These are phyloP conservation scores for Idris sp. DNA, from an alignment of 1,140 invertebrate species.

Conservation along the genomic window DNA sequence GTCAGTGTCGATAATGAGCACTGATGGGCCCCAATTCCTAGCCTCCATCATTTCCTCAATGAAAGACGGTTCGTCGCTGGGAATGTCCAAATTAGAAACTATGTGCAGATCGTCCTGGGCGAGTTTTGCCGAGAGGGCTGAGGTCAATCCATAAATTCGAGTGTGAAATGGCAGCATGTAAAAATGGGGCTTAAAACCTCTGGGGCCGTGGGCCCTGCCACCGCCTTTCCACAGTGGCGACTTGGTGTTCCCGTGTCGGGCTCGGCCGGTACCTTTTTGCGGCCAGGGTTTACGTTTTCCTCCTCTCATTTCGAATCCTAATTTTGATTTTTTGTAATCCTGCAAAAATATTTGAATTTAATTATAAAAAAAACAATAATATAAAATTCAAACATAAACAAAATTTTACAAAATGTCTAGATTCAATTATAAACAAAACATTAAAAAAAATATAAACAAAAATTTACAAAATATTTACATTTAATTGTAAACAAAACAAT, in stretches of 20 bases:
- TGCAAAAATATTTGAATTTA: no score
- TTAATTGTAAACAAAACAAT: no score
- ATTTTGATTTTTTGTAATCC: no score
- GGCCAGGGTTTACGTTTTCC: slow-evolving; percentile 96
- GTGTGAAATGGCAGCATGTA: slow-evolving; percentile 92
- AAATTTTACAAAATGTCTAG: no score
- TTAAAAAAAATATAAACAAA: no score
- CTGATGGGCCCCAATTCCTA: slow-evolving; percentile 96
- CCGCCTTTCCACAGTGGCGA: slow-evolving; percentile 92
- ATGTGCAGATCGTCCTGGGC: slow-evolving; percentile 97
- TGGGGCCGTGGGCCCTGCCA: slow-evolving; percentile 90
- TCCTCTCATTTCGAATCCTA: slow-evolving; percentile 89
- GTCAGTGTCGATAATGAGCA: slow-evolving; percentile 92
- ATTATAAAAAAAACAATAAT: no score
- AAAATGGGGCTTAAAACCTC: slow-evolving; percentile 92
- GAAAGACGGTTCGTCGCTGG: slow-evolving; percentile 88
- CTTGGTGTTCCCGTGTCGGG: slow-evolving; percentile 79
- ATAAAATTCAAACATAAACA: no score
- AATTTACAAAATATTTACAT: no score
- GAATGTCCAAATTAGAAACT: slow-evolving; percentile 91
- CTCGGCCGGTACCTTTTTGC: slow-evolving; percentile 94
- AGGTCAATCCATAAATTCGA: slow-evolving; percentile 88
- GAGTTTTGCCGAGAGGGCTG: slow-evolving; percentile 92
- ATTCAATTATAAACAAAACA: no score
- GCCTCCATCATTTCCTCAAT: slow-evolving; percentile 88